Percentiles rank a stretch among this genome's conserved stretches.
Conservation (phyloP, 2,888 invertebrate species). For the Lepidonotus clava region DNA sequence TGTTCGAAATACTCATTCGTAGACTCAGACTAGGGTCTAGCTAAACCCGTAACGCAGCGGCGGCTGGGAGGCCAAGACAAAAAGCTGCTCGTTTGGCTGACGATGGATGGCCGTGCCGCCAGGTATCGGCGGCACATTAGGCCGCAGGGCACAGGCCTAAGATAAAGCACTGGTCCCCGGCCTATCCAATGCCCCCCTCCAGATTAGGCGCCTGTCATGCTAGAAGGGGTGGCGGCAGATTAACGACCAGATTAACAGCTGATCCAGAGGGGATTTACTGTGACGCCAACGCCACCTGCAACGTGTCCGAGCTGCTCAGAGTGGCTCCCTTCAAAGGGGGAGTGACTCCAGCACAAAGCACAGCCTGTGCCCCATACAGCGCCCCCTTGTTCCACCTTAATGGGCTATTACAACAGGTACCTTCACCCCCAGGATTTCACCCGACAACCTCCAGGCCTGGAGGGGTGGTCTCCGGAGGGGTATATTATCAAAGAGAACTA, state of each 20-base stretch:
- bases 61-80: too few relatives aligned
- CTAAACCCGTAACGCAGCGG: background rate
- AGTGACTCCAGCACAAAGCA: conserved; percentile 28
- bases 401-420: conserved; percentile 49
- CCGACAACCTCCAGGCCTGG: too few relatives aligned
- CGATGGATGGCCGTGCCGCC: too few relatives aligned
- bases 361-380: conserved; percentile 19
- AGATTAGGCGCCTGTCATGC: background rate
- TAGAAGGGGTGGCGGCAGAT: background rate
- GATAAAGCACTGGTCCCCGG: background rate
- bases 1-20: background rate
- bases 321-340: background rate
- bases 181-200: background rate
- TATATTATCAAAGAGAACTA: conserved; percentile 14
- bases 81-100: too few relatives aligned
- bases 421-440: background rate
- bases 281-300: background rate
- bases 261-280: too few relatives aligned
- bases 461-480: background rate
- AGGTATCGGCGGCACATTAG: background rate
- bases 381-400: conserved; percentile 45
- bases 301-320: background rate
- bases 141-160: background rate
- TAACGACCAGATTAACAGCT: background rate
- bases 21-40: background rate